phyloP scores from a whole-genome alignment of 1,140 invertebrate genomes.

The Calliopsis andreniformis region DNA sequence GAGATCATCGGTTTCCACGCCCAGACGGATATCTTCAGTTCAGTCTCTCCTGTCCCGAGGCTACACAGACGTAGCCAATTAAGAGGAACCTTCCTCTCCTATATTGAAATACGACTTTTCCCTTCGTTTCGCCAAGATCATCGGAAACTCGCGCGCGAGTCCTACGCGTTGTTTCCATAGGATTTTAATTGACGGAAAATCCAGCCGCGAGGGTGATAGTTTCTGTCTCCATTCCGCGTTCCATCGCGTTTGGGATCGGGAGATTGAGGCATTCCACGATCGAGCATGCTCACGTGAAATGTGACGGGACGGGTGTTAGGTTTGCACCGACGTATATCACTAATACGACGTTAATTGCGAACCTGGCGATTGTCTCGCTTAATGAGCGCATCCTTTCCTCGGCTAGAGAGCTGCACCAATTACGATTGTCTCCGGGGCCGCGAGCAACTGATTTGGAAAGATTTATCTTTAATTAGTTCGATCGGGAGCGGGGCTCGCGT shows the following conservation, averaged over 20 bases:
- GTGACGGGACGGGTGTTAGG: constrained; percentile 44
- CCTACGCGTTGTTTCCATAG: not conserved
- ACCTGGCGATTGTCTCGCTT: constrained; percentile 63
- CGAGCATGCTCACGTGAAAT: constrained; percentile 7
- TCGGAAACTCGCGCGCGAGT: not conserved
- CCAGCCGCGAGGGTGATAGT: not conserved
- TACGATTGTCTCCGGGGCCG: constrained; percentile 63
- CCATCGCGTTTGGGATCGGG: not conserved
- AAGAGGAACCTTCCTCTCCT: constrained; percentile 23
- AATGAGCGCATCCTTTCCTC: constrained; percentile 58
- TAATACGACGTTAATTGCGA: constrained; percentile 68
- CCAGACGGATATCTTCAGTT: constrained; percentile 60
- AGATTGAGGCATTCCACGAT: not conserved
- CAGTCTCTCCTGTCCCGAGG: constrained; percentile 56
- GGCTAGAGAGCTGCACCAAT: constrained; percentile 56
- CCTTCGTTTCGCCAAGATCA: not conserved
- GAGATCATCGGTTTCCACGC: constrained; percentile 70
- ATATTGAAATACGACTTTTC: not conserved
- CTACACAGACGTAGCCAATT: constrained; percentile 35
- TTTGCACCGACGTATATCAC: constrained; percentile 60
- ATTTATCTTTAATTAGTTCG: constrained; percentile 59
- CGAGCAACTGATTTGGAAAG: constrained; percentile 58
- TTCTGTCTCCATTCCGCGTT: not conserved
- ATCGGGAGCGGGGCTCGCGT: constrained; percentile 16
- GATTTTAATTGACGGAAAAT: not conserved